These are phyloP conservation scores for Oppia nitens DNA, from an alignment of 1,140 invertebrate genomes.

Conservation along the genomic window DNA sequence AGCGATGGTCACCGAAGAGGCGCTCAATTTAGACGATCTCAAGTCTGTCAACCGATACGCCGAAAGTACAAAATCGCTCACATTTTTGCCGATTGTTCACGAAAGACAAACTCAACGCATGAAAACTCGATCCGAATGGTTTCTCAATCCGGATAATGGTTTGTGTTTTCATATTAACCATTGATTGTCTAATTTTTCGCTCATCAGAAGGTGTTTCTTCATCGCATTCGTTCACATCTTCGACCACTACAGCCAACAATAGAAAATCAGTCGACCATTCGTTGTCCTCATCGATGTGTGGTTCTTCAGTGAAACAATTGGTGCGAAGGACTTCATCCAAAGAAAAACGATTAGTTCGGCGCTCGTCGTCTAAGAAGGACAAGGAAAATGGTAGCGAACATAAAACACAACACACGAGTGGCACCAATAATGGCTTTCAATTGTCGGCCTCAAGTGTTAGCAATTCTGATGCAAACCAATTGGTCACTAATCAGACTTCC, in stretches of 20 bases:
- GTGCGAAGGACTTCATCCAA: slow-evolving; percentile 40
- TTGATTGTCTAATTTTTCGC: background rate
- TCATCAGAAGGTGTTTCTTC: background rate
- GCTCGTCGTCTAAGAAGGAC: slow-evolving; percentile 40
- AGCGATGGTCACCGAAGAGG: background rate
- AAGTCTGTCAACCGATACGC: slow-evolving; percentile 68
- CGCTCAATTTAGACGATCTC: slow-evolving; percentile 42
- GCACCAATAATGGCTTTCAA: slow-evolving; percentile 3
- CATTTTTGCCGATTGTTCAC: slow-evolving; percentile 78
- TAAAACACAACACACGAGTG: slow-evolving; percentile 6
- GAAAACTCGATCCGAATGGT: slow-evolving; percentile 84
- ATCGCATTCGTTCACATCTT: background rate
- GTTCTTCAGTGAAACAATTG: slow-evolving; percentile 27
- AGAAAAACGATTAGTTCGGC: slow-evolving; percentile 44
- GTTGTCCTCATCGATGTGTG: background rate
- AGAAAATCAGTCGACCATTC: background rate
- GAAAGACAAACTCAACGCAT: slow-evolving; percentile 80
- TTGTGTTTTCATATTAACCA: background rate
- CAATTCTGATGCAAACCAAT: slow-evolving; percentile 3
- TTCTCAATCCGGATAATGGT: slow-evolving; percentile 37
- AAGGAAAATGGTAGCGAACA: slow-evolving; percentile 32
- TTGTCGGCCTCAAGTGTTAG: slow-evolving; percentile 6
- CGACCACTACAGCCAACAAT: background rate
- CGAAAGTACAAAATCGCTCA: slow-evolving; percentile 78
- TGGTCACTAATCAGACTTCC: slow-evolving; percentile 10